phyloP scores from a whole-genome alignment of 2,888 invertebrate species.

The Tanypteryx hageni region DNA sequence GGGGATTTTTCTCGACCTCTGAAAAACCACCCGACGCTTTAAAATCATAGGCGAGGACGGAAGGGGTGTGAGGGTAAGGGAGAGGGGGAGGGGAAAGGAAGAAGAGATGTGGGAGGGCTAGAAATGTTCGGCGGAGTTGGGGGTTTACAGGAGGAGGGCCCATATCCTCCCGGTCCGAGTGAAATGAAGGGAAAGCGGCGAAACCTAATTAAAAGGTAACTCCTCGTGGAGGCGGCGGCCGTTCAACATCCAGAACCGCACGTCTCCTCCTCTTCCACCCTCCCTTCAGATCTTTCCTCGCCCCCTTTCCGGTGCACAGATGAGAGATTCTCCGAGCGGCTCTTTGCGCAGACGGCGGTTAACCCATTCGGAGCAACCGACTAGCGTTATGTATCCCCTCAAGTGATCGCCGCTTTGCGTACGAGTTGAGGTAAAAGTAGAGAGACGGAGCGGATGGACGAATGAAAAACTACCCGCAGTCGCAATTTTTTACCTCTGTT shows the following conservation, averaged over 20 bases:
- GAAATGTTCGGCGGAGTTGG: too few species aligned
- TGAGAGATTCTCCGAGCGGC: too few species aligned
- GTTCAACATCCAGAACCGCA: too few species aligned
- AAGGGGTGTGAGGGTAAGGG: not conserved
- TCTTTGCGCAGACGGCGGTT: not conserved
- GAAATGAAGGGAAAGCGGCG: too few species aligned
- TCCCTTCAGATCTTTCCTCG: too few species aligned
- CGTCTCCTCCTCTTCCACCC: too few species aligned
- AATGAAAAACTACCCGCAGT: not conserved
- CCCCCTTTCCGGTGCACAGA: too few species aligned
- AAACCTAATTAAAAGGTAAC: too few species aligned
- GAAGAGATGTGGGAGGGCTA: not conserved
- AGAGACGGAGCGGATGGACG: not conserved
- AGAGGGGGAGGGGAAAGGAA: not conserved
- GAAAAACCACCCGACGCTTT: not conserved
- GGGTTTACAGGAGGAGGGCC: too few species aligned
- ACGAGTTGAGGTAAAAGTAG: not conserved
- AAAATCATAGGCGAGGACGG: not conserved
- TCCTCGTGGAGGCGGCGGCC: too few species aligned
- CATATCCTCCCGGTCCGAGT: too few species aligned
- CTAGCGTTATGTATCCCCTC: not conserved
- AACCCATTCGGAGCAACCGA: slow-evolving; percentile 3
- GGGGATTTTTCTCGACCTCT: not conserved
- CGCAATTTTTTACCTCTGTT: too few species aligned
- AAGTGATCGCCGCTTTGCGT: slow-evolving; percentile 41